phyloP scores from a whole-genome alignment of 2,797 vertebrate species.

The Paratrypauchen microcephalus region DNA sequence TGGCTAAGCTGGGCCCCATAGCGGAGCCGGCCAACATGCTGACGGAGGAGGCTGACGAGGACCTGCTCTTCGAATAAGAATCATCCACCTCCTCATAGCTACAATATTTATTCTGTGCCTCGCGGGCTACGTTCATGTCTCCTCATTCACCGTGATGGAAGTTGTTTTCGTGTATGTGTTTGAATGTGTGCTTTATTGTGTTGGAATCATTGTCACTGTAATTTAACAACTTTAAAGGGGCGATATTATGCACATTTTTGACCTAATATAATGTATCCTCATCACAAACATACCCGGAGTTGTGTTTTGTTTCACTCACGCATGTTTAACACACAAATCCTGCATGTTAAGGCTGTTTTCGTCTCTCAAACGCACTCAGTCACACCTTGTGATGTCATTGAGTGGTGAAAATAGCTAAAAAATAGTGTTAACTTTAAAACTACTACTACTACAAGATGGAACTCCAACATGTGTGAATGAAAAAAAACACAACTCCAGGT shows the following conservation, averaged over 20 bases:
- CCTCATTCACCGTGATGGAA: slow-evolving; percentile 44
- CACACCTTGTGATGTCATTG: no score
- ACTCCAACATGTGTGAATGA: no score
- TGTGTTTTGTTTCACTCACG: no score
- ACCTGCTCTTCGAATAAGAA: slow-evolving; percentile 91
- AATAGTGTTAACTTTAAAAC: no score
- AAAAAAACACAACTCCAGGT: no score
- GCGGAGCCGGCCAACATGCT: slow-evolving; percentile 89
- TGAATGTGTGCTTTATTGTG: slow-evolving; percentile 57
- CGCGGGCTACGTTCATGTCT: slow-evolving; percentile 54
- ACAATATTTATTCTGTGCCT: slow-evolving; percentile 78
- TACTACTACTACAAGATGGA: no score
- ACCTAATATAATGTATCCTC: no score
- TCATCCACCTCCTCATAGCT: background rate
- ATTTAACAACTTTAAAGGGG: slow-evolving; percentile 13
- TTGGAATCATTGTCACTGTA: slow-evolving; percentile 42
- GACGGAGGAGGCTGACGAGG: slow-evolving; percentile 90
- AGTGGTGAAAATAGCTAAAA: no score
- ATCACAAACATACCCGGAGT: no score
- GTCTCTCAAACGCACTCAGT: no score
- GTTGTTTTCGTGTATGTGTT: slow-evolving; percentile 48
- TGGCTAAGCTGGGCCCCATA: slow-evolving; percentile 80
- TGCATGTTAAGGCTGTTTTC: no score
- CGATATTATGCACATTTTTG: background rate
- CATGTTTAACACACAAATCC: no score